These are phyloP conservation scores for Lycaena phlaeas DNA, from an alignment of 2,888 invertebrate species.

Conservation along the genomic window DNA sequence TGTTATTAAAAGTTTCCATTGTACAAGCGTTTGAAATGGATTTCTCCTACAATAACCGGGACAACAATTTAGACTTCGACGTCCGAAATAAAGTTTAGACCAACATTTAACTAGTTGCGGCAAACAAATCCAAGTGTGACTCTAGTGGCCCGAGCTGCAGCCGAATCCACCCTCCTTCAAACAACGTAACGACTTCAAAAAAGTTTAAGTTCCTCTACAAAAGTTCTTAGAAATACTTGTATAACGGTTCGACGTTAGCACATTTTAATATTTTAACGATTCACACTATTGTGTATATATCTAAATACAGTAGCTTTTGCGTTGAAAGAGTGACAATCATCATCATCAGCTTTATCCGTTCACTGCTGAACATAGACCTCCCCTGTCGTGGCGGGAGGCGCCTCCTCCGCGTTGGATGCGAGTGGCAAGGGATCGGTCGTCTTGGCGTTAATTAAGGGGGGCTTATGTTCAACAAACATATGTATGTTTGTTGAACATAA, in stretches of 20 bases:
- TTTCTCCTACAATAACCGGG: slow-evolving; percentile 51
- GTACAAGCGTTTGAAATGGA: slow-evolving; percentile 22
- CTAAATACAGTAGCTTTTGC: too few species aligned
- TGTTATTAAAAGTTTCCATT: slow-evolving; percentile 18
- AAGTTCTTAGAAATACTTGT: slow-evolving; percentile 16
- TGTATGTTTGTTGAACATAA: too few species aligned
- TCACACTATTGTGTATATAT: too few species aligned
- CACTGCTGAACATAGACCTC: too few species aligned
- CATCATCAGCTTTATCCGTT: too few species aligned
- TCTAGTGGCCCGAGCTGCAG: slow-evolving; percentile 46
- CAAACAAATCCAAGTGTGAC: slow-evolving; percentile 57
- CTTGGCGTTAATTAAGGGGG: too few species aligned
- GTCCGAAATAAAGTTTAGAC: slow-evolving; percentile 55
- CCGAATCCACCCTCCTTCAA: slow-evolving; percentile 24
- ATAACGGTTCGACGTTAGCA: slow-evolving; percentile 9
- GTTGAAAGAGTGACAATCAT: too few species aligned
- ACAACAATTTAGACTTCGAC: slow-evolving; percentile 41
- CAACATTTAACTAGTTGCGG: slow-evolving; percentile 67
- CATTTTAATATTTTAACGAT: slow-evolving; percentile 14
- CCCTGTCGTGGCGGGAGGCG: too few species aligned
- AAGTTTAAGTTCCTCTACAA: slow-evolving; percentile 29
- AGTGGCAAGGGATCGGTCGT: too few species aligned
- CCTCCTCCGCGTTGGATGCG: too few species aligned
- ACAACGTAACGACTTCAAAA: slow-evolving; percentile 28
- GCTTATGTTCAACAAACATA: too few species aligned